Conservation (phyloP, 2,888 invertebrate species). For the Dascillus cervinus region DNA sequence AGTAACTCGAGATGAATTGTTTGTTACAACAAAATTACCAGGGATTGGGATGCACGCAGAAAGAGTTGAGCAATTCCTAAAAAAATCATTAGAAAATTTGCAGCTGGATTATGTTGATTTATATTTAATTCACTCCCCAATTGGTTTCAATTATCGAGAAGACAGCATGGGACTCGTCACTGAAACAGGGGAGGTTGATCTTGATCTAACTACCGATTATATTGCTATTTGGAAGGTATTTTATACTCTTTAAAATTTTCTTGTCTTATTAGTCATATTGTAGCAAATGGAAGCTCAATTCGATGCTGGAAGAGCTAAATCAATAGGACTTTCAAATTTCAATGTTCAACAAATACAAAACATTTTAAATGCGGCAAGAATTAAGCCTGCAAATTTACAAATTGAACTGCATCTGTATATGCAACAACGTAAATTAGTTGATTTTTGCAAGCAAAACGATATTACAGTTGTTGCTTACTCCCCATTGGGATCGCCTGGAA, state of each 20-base stretch:
- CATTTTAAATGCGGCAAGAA: constrained; percentile 47
- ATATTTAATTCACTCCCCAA: constrained; percentile 70
- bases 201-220: constrained; percentile 57
- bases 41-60: constrained; percentile 52
- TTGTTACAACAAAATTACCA: constrained; percentile 73
- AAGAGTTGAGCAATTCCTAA: constrained; percentile 54
- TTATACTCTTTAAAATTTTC: no score
- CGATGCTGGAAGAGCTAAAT: constrained; percentile 54
- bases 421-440: constrained; percentile 49
- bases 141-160: constrained; percentile 52
- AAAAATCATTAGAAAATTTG: constrained; percentile 57
- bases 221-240: constrained; percentile 63
- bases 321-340: constrained; percentile 76
- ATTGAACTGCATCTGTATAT: constrained; percentile 68
- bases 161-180: constrained; percentile 52
- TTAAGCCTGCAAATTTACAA: constrained; percentile 53
- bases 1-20: constrained; percentile 65
- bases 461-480: constrained; percentile 55
- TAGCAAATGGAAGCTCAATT: constrained; percentile 52
- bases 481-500: constrained; percentile 68
- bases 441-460: constrained; percentile 49
- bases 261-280: not conserved
- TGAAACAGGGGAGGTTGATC: constrained; percentile 45
- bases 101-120: constrained; percentile 71
- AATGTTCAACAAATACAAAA: constrained; percentile 60